These are phyloP conservation scores for Australoheros facetus DNA, from an alignment of 2,797 vertebrate genomes.

Conservation along the genomic window DNA sequence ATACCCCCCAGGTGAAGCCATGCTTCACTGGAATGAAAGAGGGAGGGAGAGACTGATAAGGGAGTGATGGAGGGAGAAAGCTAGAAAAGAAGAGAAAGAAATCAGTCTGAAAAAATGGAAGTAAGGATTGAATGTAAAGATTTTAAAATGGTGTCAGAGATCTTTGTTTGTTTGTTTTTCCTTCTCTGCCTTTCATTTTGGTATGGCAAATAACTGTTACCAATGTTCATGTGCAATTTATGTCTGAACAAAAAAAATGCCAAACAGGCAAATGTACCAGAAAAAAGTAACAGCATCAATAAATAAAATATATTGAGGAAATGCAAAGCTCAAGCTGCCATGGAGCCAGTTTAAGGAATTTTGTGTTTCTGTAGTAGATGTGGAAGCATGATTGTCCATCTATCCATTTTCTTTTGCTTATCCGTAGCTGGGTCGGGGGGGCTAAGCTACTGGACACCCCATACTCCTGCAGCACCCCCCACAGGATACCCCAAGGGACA, in stretches of 20 bases:
- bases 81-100: slow-evolving; percentile 9
- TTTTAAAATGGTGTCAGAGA: slow-evolving; percentile 15
- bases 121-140: slow-evolving; percentile 18
- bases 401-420: too few species aligned
- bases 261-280: neutral
- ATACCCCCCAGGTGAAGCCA: slow-evolving; percentile 55
- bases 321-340: slow-evolving; percentile 4
- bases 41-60: slow-evolving; percentile 30
- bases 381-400: slow-evolving; percentile 11
- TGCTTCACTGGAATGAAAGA: slow-evolving; percentile 38
- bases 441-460: too few species aligned
- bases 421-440: too few species aligned
- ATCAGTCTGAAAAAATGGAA: slow-evolving; percentile 27
- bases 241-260: too few species aligned
- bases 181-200: neutral
- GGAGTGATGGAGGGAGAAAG: slow-evolving; percentile 13
- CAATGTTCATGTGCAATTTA: neutral
- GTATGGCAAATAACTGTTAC: neutral
- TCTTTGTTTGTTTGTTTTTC: neutral
- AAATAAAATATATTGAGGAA: slow-evolving; percentile 21
- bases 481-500: too few species aligned
- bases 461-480: too few species aligned
- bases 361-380: slow-evolving; percentile 39
- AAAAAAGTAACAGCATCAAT: slow-evolving; percentile 17
- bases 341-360: slow-evolving; percentile 26